phyloP scores from a whole-genome alignment of 2,888 invertebrate species.

The Synergus laeviventris region DNA sequence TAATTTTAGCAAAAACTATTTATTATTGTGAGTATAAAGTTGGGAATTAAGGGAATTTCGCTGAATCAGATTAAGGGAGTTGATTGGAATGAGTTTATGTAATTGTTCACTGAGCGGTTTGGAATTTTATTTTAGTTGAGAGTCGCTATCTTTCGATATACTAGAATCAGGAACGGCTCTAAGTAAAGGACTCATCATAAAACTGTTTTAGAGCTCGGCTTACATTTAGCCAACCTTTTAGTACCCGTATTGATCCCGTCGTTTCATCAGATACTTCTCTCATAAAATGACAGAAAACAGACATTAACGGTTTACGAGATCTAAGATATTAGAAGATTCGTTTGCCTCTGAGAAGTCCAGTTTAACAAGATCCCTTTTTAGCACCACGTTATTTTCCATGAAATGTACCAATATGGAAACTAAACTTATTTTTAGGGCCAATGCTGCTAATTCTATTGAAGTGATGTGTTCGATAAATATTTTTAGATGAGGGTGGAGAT shows the following conservation, averaged over 20 bases:
- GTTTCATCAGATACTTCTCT: background rate
- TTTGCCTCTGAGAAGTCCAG: background rate
- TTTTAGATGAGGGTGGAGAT: too few species aligned
- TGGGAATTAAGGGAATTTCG: too few species aligned
- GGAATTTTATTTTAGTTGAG: background rate
- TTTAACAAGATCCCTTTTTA: background rate
- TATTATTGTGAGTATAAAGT: too few species aligned
- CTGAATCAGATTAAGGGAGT: too few species aligned
- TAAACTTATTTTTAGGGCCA: too few species aligned
- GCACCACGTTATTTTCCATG: background rate
- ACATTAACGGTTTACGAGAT: conserved; percentile 23
- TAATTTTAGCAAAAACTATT: too few species aligned
- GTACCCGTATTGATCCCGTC: conserved; percentile 18
- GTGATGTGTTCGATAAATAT: too few species aligned
- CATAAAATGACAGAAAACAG: conserved; percentile 34
- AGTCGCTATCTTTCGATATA: background rate
- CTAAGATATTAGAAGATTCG: background rate
- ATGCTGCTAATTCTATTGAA: too few species aligned
- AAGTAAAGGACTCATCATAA: conserved; percentile 29
- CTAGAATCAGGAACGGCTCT: background rate
- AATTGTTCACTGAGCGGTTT: background rate
- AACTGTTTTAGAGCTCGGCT: conserved; percentile 12
- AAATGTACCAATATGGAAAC: background rate
- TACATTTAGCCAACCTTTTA: conserved; percentile 25
- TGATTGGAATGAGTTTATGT: background rate